Conservation (phyloP, 2,797 vertebrate genomes). For the Geotrypetes seraphini region DNA sequence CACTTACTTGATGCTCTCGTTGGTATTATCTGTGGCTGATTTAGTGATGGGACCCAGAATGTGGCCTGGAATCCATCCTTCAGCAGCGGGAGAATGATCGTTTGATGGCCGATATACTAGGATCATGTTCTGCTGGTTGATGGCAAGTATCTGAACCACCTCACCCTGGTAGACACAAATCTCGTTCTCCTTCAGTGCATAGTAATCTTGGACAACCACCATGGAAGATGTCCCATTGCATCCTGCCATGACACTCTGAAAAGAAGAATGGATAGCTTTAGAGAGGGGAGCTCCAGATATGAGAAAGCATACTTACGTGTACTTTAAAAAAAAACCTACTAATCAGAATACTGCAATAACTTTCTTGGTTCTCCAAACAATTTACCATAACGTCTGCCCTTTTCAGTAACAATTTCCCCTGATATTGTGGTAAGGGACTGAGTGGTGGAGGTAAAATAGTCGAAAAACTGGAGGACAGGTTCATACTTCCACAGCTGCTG, state of each 20-base stretch:
- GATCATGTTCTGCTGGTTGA: conserved; percentile 98
- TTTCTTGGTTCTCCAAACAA: too few relatives aligned
- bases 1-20: conserved; percentile 98
- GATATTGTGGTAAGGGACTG: too few relatives aligned
- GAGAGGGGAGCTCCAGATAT: too few relatives aligned
- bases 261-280: conserved; percentile 5
- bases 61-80: conserved; percentile 93
- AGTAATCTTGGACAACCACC: conserved; percentile 90
- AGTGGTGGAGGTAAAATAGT: too few relatives aligned
- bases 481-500: too few relatives aligned
- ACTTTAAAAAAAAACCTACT: too few relatives aligned
- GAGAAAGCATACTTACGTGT: too few relatives aligned
- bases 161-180: conserved; percentile 89
- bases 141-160: conserved; percentile 84
- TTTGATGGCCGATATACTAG: conserved; percentile 88
- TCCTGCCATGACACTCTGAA: conserved; percentile 65
- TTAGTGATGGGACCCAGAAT: conserved; percentile 78
- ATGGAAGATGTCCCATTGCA: conserved; percentile 87
- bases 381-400: too few relatives aligned
- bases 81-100: conserved; percentile 82
- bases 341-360: too few relatives aligned
- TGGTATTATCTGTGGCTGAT: conserved; percentile 74
- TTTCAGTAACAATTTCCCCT: too few relatives aligned
- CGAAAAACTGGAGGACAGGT: too few relatives aligned
- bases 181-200: conserved; percentile 94